Conservation (phyloP, 1,140 invertebrate genomes). For the Anthonomus grandis region DNA sequence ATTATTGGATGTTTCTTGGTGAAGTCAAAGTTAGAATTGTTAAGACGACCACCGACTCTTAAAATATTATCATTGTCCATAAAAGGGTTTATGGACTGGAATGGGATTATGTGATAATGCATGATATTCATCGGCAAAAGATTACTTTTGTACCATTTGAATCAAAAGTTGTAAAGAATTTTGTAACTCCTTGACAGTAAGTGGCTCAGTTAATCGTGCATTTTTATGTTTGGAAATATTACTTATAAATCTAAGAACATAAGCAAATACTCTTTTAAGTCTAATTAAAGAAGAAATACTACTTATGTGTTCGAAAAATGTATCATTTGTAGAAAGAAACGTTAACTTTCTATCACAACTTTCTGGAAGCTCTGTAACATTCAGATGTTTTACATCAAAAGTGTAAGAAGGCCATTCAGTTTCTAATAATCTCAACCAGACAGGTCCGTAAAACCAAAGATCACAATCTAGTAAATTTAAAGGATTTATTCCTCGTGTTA, state of each 20-base stretch:
- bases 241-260: slow-evolving; percentile 8
- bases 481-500: slow-evolving; percentile 1
- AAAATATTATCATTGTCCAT: slow-evolving; percentile 22
- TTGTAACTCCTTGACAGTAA: slow-evolving; percentile 4
- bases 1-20: slow-evolving; percentile 35
- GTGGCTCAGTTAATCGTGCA: neutral
- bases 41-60: slow-evolving; percentile 37
- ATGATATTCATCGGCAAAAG: slow-evolving; percentile 7
- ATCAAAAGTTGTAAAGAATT: neutral
- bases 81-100: slow-evolving; percentile 24
- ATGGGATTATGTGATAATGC: slow-evolving; percentile 8
- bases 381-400: neutral
- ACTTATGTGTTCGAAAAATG: neutral
- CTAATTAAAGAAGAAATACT: slow-evolving; percentile 8
- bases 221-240: slow-evolving; percentile 11
- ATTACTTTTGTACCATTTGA: slow-evolving; percentile 10
- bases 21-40: slow-evolving; percentile 22
- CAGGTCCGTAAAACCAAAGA: slow-evolving; percentile 25
- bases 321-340: neutral
- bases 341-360: neutral
- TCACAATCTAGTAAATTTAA: slow-evolving; percentile 5
- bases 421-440: slow-evolving; percentile 11
- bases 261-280: slow-evolving; percentile 14
- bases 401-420: slow-evolving; percentile 1
- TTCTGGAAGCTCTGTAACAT: neutral